Conservation (phyloP, 1,140 invertebrate species). For the Drosophila baimaii region DNA sequence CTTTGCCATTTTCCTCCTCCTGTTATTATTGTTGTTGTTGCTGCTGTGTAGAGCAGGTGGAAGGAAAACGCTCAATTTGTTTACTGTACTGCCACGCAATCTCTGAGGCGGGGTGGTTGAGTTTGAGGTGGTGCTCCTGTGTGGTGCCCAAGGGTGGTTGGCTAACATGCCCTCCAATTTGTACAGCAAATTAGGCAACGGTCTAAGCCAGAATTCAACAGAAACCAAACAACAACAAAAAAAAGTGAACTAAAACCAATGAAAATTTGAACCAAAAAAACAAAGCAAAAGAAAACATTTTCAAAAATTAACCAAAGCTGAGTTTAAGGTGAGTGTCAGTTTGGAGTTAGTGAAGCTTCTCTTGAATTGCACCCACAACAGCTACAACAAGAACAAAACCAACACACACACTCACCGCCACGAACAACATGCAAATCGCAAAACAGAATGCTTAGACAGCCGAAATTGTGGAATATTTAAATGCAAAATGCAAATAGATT, state of each 20-base stretch:
- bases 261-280: constrained; percentile 3
- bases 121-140: background rate
- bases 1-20: constrained; percentile 10
- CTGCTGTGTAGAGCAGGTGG: constrained; percentile 26
- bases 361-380: constrained; percentile 47
- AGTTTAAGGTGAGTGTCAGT: constrained; percentile 34
- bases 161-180: constrained; percentile 43
- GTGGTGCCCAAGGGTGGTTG: constrained; percentile 16
- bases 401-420: constrained; percentile 34
- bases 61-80: constrained; percentile 59
- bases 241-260: constrained; percentile 7
- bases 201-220: constrained; percentile 22
- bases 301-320: background rate
- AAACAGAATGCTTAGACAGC: constrained; percentile 55
- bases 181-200: constrained; percentile 46
- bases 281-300: background rate
- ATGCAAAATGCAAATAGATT: constrained; percentile 78
- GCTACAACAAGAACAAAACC: constrained; percentile 30
- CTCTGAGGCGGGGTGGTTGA: constrained; percentile 17
- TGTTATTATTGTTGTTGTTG: constrained; percentile 10
- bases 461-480: constrained; percentile 55
- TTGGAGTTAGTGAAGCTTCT: constrained; percentile 35
- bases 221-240: constrained; percentile 12
- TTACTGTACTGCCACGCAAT: constrained; percentile 63
- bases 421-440: constrained; percentile 25